phyloP scores from a whole-genome alignment of 1,140 invertebrate species.

The Octopus sinensis region DNA sequence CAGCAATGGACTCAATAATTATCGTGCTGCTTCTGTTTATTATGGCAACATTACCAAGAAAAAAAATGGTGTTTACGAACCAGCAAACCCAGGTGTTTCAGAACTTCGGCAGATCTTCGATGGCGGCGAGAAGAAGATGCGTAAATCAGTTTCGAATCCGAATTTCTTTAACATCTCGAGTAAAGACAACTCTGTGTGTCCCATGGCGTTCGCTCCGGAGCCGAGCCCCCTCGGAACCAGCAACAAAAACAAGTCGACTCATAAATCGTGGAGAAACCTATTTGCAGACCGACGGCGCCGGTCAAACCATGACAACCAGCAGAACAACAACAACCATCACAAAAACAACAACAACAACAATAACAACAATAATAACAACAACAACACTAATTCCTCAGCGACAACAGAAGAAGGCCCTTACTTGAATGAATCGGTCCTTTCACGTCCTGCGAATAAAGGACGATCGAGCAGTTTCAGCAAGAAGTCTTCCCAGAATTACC shows the following conservation, averaged over 20 bases:
- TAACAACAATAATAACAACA: too few species aligned
- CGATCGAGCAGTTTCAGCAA: background rate
- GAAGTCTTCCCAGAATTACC: background rate
- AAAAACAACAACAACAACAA: too few species aligned
- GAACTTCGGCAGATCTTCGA: conserved; percentile 39
- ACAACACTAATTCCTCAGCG: too few species aligned
- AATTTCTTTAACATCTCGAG: conserved; percentile 46
- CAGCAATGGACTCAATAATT: conserved; percentile 10
- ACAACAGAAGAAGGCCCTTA: too few species aligned
- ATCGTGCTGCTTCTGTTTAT: conserved; percentile 35
- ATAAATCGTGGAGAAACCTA: background rate
- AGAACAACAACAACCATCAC: background rate
- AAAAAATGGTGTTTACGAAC: conserved; percentile 27
- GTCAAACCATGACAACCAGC: background rate
- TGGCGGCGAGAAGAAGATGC: conserved; percentile 28
- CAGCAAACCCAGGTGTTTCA: conserved; percentile 31
- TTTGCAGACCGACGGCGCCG: background rate
- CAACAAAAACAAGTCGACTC: background rate
- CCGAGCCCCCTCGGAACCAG: background rate
- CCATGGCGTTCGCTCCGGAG: background rate
- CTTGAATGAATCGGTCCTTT: too few species aligned
- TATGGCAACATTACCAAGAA: conserved; percentile 35
- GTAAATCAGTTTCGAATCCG: conserved; percentile 50
- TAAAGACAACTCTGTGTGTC: conserved; percentile 32
- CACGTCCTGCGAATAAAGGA: background rate